Percentiles rank a stretch among this genome's conserved stretches.
These are phyloP conservation scores for Poecilia picta DNA, from an alignment of 2,797 vertebrate species.

Conservation along the genomic window DNA sequence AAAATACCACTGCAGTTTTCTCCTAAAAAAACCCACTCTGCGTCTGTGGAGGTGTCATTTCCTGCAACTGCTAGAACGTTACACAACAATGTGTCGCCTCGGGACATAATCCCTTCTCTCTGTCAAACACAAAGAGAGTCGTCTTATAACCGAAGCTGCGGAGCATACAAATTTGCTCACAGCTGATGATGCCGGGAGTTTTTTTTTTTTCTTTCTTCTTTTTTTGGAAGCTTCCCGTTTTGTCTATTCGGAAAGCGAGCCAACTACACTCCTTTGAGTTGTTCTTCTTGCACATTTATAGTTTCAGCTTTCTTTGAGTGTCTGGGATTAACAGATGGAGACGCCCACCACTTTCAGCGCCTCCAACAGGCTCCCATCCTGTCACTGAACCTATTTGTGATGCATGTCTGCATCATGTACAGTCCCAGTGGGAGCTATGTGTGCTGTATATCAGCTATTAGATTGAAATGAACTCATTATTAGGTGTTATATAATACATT, in stretches of 20 bases:
- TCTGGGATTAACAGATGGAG: constrained; percentile 67
- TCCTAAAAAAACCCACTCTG: constrained; percentile 26
- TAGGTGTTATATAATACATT: constrained; percentile 43
- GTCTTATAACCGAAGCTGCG: constrained; percentile 26
- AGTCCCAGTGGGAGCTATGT: constrained; percentile 31
- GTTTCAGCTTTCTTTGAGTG: constrained; percentile 46
- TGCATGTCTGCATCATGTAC: constrained; percentile 38
- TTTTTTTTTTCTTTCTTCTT: constrained; percentile 4
- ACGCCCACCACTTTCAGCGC: constrained; percentile 29
- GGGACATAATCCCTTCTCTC: constrained; percentile 64
- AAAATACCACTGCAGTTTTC: constrained; percentile 24
- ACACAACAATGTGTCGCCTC: constrained; percentile 62
- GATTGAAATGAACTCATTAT: constrained; percentile 31
- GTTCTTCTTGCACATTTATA: constrained; percentile 50
- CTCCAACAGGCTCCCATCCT: constrained; percentile 18
- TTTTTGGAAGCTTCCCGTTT: constrained; percentile 8
- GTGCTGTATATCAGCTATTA: constrained; percentile 23
- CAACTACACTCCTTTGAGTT: constrained; percentile 16
- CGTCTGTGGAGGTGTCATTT: constrained; percentile 57
- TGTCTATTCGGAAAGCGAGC: constrained; percentile 21
- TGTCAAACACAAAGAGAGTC: constrained; percentile 47
- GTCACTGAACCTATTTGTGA: constrained; percentile 45
- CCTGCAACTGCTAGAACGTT: constrained; percentile 61
- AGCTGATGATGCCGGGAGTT: constrained; percentile 28
- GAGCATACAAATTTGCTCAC: constrained; percentile 36